phyloP scores from a whole-genome alignment of 2,797 vertebrate genomes.

The Podarcis lilfordi region DNA sequence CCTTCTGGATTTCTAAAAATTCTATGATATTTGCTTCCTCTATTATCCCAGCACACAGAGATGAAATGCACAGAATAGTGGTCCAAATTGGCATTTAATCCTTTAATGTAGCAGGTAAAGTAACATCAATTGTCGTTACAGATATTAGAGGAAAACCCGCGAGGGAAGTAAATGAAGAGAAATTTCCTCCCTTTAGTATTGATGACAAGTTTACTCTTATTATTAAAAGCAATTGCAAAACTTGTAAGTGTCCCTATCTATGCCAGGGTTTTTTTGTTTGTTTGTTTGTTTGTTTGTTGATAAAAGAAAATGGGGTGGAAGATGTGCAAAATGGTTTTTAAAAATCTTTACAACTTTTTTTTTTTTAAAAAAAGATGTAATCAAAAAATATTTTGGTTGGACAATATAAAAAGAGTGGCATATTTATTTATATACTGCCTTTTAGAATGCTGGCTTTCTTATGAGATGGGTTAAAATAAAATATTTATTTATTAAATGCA shows the following conservation, averaged over 20 bases:
- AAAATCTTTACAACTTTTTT: too few relatives aligned
- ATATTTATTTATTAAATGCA: too few relatives aligned
- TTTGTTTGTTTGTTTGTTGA: too few relatives aligned
- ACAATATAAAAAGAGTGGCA: too few relatives aligned
- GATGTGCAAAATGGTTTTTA: too few relatives aligned
- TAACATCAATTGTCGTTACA: conserved; percentile 29
- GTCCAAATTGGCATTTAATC: conserved; percentile 47
- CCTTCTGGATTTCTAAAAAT: conserved; percentile 32
- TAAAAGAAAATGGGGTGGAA: too few relatives aligned
- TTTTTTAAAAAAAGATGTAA: background rate
- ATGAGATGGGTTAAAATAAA: too few relatives aligned
- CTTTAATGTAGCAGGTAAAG: conserved; percentile 10
- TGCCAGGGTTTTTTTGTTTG: background rate
- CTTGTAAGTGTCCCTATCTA: background rate
- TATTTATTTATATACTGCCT: background rate
- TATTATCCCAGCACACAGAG: conserved; percentile 41
- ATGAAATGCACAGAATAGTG: conserved; percentile 48
- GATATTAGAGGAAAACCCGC: conserved; percentile 25
- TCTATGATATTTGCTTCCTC: conserved; percentile 5
- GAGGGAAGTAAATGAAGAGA: background rate
- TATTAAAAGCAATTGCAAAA: conserved; percentile 3
- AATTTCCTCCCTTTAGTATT: background rate
- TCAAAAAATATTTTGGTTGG: background rate
- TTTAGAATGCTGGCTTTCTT: background rate
- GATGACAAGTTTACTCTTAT: background rate